Percentiles rank a stretch among this genome's conserved stretches.
These are phyloP conservation scores for Anthopleura sola DNA, from an alignment of 64 coral and sea anemone genomes.

Conservation along the genomic window DNA sequence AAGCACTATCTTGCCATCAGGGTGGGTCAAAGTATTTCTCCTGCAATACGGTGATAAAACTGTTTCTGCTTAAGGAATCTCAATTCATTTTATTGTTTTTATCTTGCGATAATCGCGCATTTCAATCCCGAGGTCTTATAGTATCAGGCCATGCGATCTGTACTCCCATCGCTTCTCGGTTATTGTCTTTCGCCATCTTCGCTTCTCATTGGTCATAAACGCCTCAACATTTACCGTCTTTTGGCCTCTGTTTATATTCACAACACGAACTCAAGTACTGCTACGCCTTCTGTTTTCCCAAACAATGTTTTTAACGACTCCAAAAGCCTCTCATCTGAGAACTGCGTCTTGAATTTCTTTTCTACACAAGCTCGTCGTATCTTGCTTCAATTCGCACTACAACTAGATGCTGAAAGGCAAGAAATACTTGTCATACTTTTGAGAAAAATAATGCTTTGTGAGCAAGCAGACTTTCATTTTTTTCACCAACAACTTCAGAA, in stretches of 20 bases:
- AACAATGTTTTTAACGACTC: not conserved
- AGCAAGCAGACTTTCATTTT: too few relatives aligned
- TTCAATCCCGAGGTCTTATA: slow-evolving; percentile 15
- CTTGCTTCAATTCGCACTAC: not conserved
- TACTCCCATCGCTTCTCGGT: not conserved
- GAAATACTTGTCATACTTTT: not conserved
- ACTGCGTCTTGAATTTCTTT: not conserved
- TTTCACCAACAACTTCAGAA: too few relatives aligned
- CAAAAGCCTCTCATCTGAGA: not conserved
- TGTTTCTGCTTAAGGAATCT: slow-evolving; percentile 14
- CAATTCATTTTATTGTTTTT: slow-evolving; percentile 27
- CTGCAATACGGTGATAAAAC: slow-evolving; percentile 7
- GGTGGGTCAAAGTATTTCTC: slow-evolving; percentile 9
- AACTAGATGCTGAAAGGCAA: not conserved
- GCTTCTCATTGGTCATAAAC: not conserved
- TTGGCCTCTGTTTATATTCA: not conserved
- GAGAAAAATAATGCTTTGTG: not conserved
- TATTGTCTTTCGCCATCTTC: not conserved
- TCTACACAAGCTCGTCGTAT: not conserved
- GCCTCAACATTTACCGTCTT: not conserved
- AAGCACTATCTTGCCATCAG: not conserved
- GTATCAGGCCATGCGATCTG: slow-evolving; percentile 4
- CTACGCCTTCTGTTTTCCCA: not conserved
- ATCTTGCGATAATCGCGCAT: not conserved
- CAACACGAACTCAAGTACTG: not conserved